These are phyloP conservation scores for Motacilla alba DNA, from an alignment of 2,113 vertebrate species.

Conservation along the genomic window DNA sequence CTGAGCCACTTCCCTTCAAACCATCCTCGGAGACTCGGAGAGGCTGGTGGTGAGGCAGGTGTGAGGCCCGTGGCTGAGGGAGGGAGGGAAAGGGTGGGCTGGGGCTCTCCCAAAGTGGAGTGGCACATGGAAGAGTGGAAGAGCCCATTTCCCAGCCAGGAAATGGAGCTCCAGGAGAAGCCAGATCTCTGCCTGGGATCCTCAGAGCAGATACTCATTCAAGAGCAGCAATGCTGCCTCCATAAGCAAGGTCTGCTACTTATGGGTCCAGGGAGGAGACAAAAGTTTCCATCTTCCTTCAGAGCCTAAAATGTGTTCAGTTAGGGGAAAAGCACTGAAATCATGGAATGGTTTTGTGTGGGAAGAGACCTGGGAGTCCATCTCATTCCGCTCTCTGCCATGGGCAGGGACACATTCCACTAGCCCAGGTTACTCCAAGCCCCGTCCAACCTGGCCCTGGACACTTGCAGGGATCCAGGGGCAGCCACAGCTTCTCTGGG, in stretches of 20 bases:
- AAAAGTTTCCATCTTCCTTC: not conserved
- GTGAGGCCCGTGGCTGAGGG: not conserved
- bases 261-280: rapidly evolving
- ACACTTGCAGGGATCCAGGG: not conserved
- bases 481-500: not conserved
- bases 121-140: not conserved
- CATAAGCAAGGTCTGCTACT: not conserved
- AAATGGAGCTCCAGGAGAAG: not conserved
- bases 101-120: rapidly evolving
- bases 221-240: not conserved
- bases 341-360: not conserved
- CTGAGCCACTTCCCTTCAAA: not conserved
- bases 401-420: not conserved
- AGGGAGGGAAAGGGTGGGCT: not conserved
- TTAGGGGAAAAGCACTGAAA: not conserved
- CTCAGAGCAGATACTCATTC: rapidly evolving
- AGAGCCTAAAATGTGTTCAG: not conserved
- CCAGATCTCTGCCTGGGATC: not conserved
- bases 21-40: not conserved
- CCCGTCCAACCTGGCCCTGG: rapidly evolving
- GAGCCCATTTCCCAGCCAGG: not conserved
- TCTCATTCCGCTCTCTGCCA: not conserved
- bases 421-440: not conserved
- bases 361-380: not conserved
- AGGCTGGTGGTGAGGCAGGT: rapidly evolving